Base-by-base conservation (phyloP, 2,113 vertebrate species). In the Empidonax traillii region DNA sequence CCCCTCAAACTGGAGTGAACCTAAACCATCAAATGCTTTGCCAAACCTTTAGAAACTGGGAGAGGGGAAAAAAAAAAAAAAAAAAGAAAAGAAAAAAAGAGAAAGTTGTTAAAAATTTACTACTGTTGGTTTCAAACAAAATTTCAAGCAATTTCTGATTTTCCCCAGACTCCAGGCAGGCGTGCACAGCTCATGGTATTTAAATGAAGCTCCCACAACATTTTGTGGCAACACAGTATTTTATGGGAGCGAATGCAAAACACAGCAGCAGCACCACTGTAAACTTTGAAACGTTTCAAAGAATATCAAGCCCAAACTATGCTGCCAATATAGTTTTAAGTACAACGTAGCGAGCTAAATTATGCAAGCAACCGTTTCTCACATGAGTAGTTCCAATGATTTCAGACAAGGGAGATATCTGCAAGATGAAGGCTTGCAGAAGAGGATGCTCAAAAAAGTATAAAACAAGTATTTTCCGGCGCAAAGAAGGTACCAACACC, bases 241-340 rank as follows among this genome's bases (percentile, higher is more conserved):
- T 96, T 93, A 87, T 63, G 90, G 95, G 92, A 97, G 79, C 7
- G 21, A 94, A 89, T 83, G 85, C 85, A 96, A 96, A 97, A 97
- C 90, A 93, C 89, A 95, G 94, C 93, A 89, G 91, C 94, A 85
- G 63, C 92, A 95, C 92, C 90, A 96, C 93, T 94, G 92, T 92
- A 96, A 95, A 93, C 94, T 96, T 92, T 92, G 92, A 96, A 90
- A 93, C n/a, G 8, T 87, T 93, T 95, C 41, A 46, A 84, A 92
- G 85, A 81, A 78, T 39, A 86, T 56, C 79, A 63, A 94, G 83
- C 88, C 82, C 76, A 83, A 59, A 88, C 79, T 95, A 43, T 18
- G 1, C 47, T 94, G 94, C 91, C 95, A 94, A 85, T 65, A 1
- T 6, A 72, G 90, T 81, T 95, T 90, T 81, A 75, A 96, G 76